Evolutionary conservation across 2,113 vertebrate species (phyloP).

Genomic region (Antechinus stuartii): DNA sequence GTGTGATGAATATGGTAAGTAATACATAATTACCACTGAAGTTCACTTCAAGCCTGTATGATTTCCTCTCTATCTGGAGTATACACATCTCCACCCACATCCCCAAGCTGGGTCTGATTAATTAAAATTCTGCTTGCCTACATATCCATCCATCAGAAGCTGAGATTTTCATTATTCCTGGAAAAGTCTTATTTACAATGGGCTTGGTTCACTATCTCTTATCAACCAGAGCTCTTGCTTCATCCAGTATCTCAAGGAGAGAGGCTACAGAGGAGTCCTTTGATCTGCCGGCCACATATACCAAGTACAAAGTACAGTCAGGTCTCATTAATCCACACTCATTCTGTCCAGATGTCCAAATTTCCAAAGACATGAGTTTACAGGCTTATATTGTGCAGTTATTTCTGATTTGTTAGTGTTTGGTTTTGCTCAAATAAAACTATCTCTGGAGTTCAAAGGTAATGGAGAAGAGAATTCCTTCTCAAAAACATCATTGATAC

Average conservation of each 20-base stretch:
- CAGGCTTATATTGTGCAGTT: background rate
- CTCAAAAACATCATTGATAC: background rate
- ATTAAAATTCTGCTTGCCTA: constrained; percentile 31
- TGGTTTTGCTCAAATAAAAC: constrained; percentile 5
- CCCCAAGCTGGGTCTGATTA: background rate
- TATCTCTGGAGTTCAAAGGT: background rate
- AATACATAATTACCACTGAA: background rate
- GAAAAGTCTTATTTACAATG: constrained; percentile 9
- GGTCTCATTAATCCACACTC: constrained; percentile 42
- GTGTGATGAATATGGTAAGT: background rate
- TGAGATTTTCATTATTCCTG: constrained; percentile 50
- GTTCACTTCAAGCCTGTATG: background rate
- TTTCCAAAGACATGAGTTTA: fast-evolving
- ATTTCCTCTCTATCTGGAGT: constrained; percentile 2
- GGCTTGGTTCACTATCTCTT: constrained; percentile 14
- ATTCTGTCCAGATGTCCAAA: constrained; percentile 21
- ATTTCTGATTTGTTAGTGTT: background rate
- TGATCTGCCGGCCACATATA: constrained; percentile 50
- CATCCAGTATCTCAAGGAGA: constrained; percentile 16
- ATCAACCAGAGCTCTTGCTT: constrained; percentile 49
- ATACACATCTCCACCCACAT: background rate
- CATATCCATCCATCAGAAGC: constrained; percentile 52
- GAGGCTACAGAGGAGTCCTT: constrained; percentile 45
- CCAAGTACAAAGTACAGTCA: constrained; percentile 18
- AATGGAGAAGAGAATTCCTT: background rate